phyloP scores from a whole-genome alignment of 2,797 vertebrate species.

The Pseudochirops corinnae region DNA sequence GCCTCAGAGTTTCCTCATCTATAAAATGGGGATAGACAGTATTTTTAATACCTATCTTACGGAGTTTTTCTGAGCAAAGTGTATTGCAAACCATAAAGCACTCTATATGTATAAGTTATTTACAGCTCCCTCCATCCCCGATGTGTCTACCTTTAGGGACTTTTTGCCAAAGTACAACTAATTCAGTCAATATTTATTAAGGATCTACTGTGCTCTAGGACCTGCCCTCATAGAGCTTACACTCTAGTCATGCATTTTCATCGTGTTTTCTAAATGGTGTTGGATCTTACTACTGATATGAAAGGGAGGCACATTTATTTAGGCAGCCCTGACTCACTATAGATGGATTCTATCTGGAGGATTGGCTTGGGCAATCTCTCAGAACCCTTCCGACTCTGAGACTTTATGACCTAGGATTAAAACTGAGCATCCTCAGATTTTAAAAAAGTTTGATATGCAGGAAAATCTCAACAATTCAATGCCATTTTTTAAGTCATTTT shows the following conservation, averaged over 20 bases:
- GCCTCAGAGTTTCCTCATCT: not conserved
- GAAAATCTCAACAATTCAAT: not conserved
- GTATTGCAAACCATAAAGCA: not conserved
- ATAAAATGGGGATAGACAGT: not conserved
- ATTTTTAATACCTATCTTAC: not conserved
- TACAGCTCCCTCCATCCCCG: not conserved
- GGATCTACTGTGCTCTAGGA: not conserved
- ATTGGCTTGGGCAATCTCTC: not conserved
- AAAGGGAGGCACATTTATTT: not conserved
- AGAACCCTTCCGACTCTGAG: not conserved
- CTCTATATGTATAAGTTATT: not conserved
- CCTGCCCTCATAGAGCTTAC: not conserved
- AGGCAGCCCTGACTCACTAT: not conserved
- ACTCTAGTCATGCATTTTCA: not conserved
- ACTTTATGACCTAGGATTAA: not conserved
- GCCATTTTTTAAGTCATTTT: no score
- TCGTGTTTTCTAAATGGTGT: not conserved
- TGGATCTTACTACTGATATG: not conserved
- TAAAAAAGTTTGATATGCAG: not conserved
- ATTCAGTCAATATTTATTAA: not conserved
- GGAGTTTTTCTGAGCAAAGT: not conserved
- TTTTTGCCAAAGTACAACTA: not conserved
- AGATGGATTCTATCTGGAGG: not conserved
- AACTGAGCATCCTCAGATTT: not conserved
- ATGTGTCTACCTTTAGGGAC: not conserved